Evolutionary conservation across 2,888 invertebrate species (phyloP), one percentile per base, ranked within the genome.

Genomic region (Ormia ochracea): DNA sequence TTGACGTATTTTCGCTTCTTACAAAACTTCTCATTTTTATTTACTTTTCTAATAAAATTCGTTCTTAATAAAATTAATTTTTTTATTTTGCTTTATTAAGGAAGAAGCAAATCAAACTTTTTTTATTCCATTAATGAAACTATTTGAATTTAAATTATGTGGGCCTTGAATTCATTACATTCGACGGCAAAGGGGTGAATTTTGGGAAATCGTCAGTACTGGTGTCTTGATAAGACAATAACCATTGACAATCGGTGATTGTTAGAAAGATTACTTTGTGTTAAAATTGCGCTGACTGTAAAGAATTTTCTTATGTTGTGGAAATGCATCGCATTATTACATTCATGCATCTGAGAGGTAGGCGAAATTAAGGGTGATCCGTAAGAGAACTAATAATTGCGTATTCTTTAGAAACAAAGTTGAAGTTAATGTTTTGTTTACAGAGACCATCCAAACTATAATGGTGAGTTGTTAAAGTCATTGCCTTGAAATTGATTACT

Each of bases 221-320:
- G 21, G 41, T 28, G 9, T 28, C 17, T 0, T 48, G 3, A 7
- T 28, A 33, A 28, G 38, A 74, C 73, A 74, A 74, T 48, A 58
- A 58, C 41, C 48, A 66, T 56, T 74, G 65, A 74, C 65, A 65
- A 65, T 48, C 38, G 33, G 10, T 56, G 56, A 45, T 73, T 73
- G 63, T 63, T 45, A 3, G 9, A 38, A 21, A 28, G 43, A 65
- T 38, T 36, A 73, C 21, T 23, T 41, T 1, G 36, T 65, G n/a
- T 17, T 23, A 23, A 68, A 56, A 3, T 58, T 19, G 4, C n/a
- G n/a, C n/a, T n/a, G 26, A 23, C 0, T 26, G 7, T 26, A 31
- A 31, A 14, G 52, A 14, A 52, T 28, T 17, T 17, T 14, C 1
- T 43, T 19, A 1, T n/a, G n/a, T n/a, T n/a, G n/a, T n/a, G n/a